A percentile compares a stretch with the other conserved stretches of the same genome.
Evolutionary conservation across 1,140 invertebrate genomes (phyloP).

Genomic region (Caenorhabditis latens): DNA sequence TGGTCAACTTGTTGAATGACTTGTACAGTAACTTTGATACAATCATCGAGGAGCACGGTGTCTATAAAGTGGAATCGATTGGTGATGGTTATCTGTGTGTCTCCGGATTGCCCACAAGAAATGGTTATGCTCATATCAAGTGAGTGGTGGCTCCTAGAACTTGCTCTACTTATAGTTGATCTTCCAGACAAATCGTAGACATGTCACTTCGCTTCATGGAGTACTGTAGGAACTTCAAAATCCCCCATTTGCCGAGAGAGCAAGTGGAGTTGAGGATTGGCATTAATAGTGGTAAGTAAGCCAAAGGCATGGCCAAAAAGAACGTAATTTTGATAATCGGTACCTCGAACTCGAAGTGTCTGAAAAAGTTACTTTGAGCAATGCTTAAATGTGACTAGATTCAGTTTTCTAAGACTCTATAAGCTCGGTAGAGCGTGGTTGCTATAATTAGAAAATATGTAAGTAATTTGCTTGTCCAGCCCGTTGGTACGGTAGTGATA

Average conservation of each 20-base stretch:
- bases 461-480: no score
- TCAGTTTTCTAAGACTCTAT: no score
- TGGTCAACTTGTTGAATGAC: constrained; percentile 85
- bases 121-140: constrained; percentile 73
- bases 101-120: constrained; percentile 81
- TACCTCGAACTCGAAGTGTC: no score
- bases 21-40: constrained; percentile 86
- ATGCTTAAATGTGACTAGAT: no score
- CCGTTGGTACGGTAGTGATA: no score
- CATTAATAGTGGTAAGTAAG: constrained; percentile 77
- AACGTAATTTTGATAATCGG: no score
- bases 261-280: constrained; percentile 85
- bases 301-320: neutral
- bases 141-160: neutral
- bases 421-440: no score
- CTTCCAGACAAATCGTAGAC: constrained; percentile 48
- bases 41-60: constrained; percentile 84
- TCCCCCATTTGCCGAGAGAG: constrained; percentile 82
- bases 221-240: constrained; percentile 83
- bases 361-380: no score
- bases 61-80: constrained; percentile 82
- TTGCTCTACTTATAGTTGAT: no score
- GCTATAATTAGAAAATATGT: no score
- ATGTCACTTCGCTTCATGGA: constrained; percentile 40
- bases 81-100: constrained; percentile 81